Conservation (phyloP, 92 coral and sea anemone species). For the Desmophyllum pertusum region DNA sequence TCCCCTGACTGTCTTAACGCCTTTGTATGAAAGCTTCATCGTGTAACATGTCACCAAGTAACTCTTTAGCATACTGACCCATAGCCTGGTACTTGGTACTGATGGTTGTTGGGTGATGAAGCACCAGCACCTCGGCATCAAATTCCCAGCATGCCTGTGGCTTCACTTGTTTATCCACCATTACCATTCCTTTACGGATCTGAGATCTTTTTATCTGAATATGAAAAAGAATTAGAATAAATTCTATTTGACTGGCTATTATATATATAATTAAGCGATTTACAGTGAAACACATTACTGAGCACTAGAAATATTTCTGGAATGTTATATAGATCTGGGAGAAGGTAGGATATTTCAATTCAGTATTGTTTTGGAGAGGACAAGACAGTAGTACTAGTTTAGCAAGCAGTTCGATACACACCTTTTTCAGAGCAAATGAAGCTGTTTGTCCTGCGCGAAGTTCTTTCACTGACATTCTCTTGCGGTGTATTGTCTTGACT, state of each 20-base stretch:
- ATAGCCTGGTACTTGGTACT: slow-evolving; percentile 99
- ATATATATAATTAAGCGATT: too few relatives aligned
- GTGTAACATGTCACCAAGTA: neutral
- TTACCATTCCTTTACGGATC: slow-evolving; percentile 98
- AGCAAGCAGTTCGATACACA: slow-evolving; percentile 6
- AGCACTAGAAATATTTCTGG: neutral
- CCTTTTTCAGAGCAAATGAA: slow-evolving; percentile 97
- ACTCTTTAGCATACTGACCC: slow-evolving; percentile 67
- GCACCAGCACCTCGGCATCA: slow-evolving; percentile 91
- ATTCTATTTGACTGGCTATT: neutral
- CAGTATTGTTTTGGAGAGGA: neutral
- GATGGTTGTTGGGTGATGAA: slow-evolving; percentile 98
- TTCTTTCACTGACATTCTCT: slow-evolving; percentile 93
- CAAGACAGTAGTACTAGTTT: neutral
- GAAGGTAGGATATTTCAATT: neutral
- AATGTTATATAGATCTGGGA: neutral
- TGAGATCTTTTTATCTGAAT: slow-evolving; percentile 93
- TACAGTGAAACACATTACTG: neutral
- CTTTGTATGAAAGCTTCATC: neutral
- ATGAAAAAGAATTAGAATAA: neutral
- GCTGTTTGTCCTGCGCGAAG: slow-evolving; percentile 98
- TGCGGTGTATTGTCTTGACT: slow-evolving; percentile 94
- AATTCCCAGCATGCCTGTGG: slow-evolving; percentile 99
- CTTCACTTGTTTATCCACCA: slow-evolving; percentile 88
- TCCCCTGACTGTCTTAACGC: too few relatives aligned